phyloP scores from a whole-genome alignment of 2,113 vertebrate species.

The Menura novaehollandiae region DNA sequence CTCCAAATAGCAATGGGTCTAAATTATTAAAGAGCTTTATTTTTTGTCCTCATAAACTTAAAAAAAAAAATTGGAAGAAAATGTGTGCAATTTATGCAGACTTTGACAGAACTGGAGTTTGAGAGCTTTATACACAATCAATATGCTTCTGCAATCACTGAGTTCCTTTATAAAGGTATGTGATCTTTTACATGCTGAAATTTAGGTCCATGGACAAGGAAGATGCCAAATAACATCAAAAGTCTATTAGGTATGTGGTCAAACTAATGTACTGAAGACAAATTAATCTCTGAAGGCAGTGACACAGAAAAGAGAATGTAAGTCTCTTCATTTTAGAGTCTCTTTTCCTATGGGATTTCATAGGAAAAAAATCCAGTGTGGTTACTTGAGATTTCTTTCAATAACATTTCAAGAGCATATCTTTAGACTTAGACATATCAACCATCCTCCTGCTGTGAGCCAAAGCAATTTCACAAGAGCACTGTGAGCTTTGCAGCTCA shows the following conservation, averaged over 20 bases:
- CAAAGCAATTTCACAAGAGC: not conserved
- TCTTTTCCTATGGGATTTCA: not conserved
- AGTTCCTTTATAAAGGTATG: not conserved
- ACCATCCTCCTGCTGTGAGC: not conserved
- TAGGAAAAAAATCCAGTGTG: not conserved
- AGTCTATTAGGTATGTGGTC: not conserved
- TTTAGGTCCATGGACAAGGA: not conserved
- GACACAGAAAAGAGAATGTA: not conserved
- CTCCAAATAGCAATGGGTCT: accelerated
- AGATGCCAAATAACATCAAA: not conserved
- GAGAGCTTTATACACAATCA: not conserved
- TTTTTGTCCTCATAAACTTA: not conserved
- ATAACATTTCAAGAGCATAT: not conserved
- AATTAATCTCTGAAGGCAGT: not conserved
- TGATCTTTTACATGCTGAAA: not conserved
- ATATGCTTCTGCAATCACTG: not conserved
- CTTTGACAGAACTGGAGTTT: not conserved
- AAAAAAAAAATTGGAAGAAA: not conserved
- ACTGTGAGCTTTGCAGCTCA: not conserved
- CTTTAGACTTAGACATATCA: conserved; percentile 1
- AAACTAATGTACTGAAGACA: not conserved
- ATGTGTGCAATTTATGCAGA: not conserved
- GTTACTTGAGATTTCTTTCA: not conserved
- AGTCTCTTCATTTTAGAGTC: not conserved
- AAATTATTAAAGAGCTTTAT: not conserved